Conservation (phyloP, 2,113 vertebrate species). For the Amia ocellicauda region DNA sequence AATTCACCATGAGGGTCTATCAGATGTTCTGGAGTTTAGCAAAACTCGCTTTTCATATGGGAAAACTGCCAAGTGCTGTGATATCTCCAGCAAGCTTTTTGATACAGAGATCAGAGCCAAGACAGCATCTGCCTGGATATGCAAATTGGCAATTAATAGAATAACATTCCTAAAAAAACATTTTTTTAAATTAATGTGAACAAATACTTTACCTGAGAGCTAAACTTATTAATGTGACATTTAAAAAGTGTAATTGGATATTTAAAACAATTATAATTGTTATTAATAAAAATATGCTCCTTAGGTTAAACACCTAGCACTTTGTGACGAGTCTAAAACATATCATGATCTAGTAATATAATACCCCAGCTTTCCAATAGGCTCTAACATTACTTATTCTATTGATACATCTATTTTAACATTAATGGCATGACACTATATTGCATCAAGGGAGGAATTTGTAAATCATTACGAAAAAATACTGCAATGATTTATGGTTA, state of each 20-base stretch:
- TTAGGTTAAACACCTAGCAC: too few species aligned
- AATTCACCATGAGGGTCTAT: slow-evolving; percentile 88
- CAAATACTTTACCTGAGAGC: slow-evolving; percentile 6
- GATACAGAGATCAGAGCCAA: slow-evolving; percentile 78
- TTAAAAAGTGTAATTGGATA: not conserved
- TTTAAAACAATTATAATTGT: too few species aligned
- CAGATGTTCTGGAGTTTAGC: slow-evolving; percentile 80
- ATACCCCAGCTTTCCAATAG: too few species aligned
- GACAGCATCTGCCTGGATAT: slow-evolving; percentile 87
- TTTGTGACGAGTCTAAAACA: too few species aligned
- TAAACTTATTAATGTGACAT: slow-evolving; percentile 7
- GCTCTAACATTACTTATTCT: too few species aligned
- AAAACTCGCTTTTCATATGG: slow-evolving; percentile 83
- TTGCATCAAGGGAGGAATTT: too few species aligned
- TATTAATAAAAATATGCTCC: too few species aligned
- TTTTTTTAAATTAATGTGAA: not conserved
- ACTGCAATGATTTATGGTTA: too few species aligned
- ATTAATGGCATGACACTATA: too few species aligned
- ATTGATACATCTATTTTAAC: too few species aligned
- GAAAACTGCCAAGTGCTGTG: slow-evolving; percentile 84
- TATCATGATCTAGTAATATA: too few species aligned
- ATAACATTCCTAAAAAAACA: slow-evolving; percentile 65
- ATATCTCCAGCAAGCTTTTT: slow-evolving; percentile 86
- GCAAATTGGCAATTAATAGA: slow-evolving; percentile 89
- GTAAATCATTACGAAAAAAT: too few species aligned